Percentiles rank a stretch among this genome's conserved stretches.
Evolutionary conservation across 2,888 invertebrate genomes (phyloP).

Genomic region (Agriopis aurantiaria): DNA sequence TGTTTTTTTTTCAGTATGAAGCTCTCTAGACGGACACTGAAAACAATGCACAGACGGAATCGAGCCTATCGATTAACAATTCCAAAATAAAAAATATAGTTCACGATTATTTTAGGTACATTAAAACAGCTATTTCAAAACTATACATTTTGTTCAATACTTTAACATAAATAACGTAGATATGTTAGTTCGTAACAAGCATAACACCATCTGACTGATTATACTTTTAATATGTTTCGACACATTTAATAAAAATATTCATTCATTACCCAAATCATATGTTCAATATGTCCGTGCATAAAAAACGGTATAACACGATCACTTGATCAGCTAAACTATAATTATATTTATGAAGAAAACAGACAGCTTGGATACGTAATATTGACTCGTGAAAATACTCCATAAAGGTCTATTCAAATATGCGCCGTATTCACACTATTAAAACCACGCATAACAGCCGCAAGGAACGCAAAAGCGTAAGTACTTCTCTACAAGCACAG

Average conservation of each 20-base stretch:
- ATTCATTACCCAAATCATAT: conserved; percentile 4
- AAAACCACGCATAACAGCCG: background rate
- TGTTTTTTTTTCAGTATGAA: too few species aligned
- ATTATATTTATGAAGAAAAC: background rate
- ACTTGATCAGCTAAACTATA: background rate
- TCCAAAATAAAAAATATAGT: conserved; percentile 24
- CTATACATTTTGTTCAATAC: conserved; percentile 22
- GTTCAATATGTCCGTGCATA: background rate
- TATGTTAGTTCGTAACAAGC: conserved; percentile 37
- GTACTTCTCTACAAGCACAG: background rate
- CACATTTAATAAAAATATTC: conserved; percentile 13
- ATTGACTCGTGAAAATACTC: background rate
- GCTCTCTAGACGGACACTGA: conserved; percentile 9
- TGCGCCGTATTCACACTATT: background rate
- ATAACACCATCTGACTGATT: conserved; percentile 17
- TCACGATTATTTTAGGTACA: conserved; percentile 20
- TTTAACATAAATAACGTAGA: conserved; percentile 28
- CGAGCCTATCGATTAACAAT: conserved; percentile 25
- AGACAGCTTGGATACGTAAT: background rate
- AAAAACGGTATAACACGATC: background rate
- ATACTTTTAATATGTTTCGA: conserved; percentile 3
- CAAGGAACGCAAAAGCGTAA: too few species aligned
- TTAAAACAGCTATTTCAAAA: conserved; percentile 13
- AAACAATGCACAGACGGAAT: conserved; percentile 33
- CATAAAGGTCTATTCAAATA: background rate